These are phyloP conservation scores for Melanotaenia boesemani DNA, from an alignment of 2,797 vertebrate genomes.

Conservation along the genomic window DNA sequence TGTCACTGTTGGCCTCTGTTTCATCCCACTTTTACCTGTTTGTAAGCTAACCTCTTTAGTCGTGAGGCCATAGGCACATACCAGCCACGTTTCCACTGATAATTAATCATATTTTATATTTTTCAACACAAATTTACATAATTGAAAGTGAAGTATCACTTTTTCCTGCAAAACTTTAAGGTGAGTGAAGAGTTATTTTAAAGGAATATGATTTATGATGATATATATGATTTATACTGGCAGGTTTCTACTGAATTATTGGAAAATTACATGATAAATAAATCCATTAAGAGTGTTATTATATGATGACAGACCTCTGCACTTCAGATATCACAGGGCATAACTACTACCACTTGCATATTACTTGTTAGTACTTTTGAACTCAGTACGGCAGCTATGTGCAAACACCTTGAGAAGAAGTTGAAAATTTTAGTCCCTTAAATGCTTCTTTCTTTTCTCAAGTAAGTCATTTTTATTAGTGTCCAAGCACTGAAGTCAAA, in stretches of 20 bases:
- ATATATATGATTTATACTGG: neutral
- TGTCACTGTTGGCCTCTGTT: neutral
- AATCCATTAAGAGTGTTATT: neutral
- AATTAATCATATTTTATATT: neutral
- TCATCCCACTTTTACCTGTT: neutral
- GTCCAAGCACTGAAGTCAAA: slow-evolving; percentile 7
- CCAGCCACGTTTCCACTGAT: neutral
- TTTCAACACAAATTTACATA: neutral
- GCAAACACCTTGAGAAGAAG: too few relatives aligned
- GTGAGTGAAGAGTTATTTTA: slow-evolving; percentile 1
- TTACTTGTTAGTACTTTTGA: neutral
- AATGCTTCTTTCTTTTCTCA: neutral
- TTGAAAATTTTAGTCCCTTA: too few relatives aligned
- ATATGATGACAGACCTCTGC: neutral
- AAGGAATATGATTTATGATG: neutral
- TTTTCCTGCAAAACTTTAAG: neutral
- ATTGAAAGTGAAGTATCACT: neutral
- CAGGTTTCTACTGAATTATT: neutral
- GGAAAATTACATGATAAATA: neutral
- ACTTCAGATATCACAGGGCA: neutral
- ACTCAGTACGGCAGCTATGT: neutral
- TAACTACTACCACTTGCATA: too few relatives aligned
- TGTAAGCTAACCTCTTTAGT: neutral
- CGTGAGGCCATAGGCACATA: slow-evolving; percentile 1
- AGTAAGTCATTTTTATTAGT: neutral